Conservation (phyloP, 1,140 invertebrate species). For the Penaeus chinensis region DNA sequence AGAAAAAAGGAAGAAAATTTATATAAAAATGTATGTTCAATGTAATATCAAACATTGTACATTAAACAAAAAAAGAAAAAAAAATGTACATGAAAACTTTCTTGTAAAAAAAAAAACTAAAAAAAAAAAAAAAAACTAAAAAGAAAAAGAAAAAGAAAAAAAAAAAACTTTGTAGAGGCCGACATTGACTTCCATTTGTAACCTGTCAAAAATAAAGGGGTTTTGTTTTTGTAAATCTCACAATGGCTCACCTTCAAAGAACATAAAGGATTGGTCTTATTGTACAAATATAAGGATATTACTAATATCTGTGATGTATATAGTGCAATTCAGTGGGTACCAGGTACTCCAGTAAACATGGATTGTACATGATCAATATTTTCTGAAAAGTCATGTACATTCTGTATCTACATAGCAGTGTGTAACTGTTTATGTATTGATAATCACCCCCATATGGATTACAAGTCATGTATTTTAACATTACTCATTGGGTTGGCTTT, state of each 20-base stretch:
- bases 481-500: slow-evolving; percentile 24
- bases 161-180: too few species aligned
- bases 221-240: too few species aligned
- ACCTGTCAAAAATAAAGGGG: too few species aligned
- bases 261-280: too few species aligned
- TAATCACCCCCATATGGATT: slow-evolving; percentile 17
- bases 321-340: slow-evolving; percentile 43
- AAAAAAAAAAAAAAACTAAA: too few species aligned
- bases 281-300: slow-evolving; percentile 36
- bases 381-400: slow-evolving; percentile 3
- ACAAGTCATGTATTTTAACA: slow-evolving; percentile 17
- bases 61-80: too few species aligned
- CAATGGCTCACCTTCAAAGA: too few species aligned
- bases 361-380: slow-evolving; percentile 7
- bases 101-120: too few species aligned
- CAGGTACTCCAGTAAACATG: slow-evolving; percentile 21
- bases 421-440: slow-evolving; percentile 17
- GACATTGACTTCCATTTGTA: too few species aligned
- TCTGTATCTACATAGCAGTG: background rate
- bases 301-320: slow-evolving; percentile 44
- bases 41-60: too few species aligned
- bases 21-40: background rate
- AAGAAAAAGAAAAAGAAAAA: too few species aligned
- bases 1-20: background rate
- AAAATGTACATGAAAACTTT: too few species aligned